phyloP scores from a whole-genome alignment of 2,113 vertebrate genomes.

The Antechinus stuartii region DNA sequence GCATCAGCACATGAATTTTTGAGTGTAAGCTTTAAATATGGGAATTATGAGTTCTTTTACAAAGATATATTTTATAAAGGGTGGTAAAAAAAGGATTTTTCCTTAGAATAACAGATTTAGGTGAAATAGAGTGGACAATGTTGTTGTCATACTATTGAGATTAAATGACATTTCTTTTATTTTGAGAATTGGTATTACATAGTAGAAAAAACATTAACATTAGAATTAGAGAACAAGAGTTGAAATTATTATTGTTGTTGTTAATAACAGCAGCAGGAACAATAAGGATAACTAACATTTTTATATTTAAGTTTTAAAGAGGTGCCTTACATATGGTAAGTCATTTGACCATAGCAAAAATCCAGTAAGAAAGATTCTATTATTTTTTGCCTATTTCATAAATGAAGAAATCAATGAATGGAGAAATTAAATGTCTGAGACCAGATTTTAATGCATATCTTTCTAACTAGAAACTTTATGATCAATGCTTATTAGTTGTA shows the following conservation, averaged over 20 bases:
- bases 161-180: not conserved
- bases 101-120: not conserved
- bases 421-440: not conserved
- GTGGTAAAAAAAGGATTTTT: not conserved
- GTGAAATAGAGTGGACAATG: not conserved
- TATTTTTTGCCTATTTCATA: not conserved
- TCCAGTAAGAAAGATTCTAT: not conserved
- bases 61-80: not conserved
- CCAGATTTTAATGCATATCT: not conserved
- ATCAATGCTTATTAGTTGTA: not conserved
- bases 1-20: not conserved
- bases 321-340: not conserved
- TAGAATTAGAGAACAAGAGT: not conserved
- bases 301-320: not conserved
- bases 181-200: not conserved
- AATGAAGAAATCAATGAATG: not conserved
- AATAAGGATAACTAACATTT: not conserved
- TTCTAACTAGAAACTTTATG: not conserved
- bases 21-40: not conserved
- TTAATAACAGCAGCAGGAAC: not conserved
- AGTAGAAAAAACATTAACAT: not conserved
- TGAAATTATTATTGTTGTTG: not conserved
- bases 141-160: not conserved
- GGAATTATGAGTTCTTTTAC: not conserved
- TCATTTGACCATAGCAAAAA: not conserved